Evolutionary conservation across 30 jellyfish, hydroid and myxozoan species (phyloP).

Genomic region (Haliclystus octoradiatus): DNA sequence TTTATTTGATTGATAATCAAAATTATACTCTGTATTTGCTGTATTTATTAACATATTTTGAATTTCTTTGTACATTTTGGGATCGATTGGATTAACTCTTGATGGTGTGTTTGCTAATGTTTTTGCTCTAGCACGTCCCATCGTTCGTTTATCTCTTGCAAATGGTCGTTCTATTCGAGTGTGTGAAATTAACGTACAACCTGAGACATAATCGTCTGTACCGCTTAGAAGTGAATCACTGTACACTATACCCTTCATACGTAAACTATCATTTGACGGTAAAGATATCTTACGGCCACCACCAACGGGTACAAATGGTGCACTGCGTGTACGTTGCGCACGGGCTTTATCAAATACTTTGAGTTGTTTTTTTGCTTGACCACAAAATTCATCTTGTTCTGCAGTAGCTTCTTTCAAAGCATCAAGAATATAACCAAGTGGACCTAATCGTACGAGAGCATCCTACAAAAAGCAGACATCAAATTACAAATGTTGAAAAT

Average conservation of each 20-base stretch:
- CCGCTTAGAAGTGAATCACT: slow-evolving; percentile 46
- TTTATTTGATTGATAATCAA: not conserved
- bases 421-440: slow-evolving; percentile 13
- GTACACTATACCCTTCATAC: slow-evolving; percentile 6
- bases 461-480: too few relatives aligned
- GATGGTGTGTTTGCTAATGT: not conserved
- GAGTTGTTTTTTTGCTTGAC: not conserved
- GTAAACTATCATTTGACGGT: not conserved
- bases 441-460: slow-evolving; percentile 21
- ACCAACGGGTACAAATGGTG: slow-evolving; percentile 5
- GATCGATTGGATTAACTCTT: not conserved
- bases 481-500: too few relatives aligned
- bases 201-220: slow-evolving; percentile 78
- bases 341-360: slow-evolving; percentile 7
- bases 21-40: not conserved
- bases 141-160: slow-evolving; percentile 24
- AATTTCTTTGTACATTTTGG: not conserved
- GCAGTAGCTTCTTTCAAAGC: slow-evolving; percentile 4
- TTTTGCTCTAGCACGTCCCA: slow-evolving; percentile 45
- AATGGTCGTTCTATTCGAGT: slow-evolving; percentile 32
- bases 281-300: not conserved
- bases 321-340: slow-evolving; percentile 22
- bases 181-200: slow-evolving; percentile 55
- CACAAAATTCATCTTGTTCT: not conserved
- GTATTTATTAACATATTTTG: not conserved